These are phyloP conservation scores for Drosophila cardini DNA, from an alignment of 1,140 invertebrate genomes.

Conservation along the genomic window DNA sequence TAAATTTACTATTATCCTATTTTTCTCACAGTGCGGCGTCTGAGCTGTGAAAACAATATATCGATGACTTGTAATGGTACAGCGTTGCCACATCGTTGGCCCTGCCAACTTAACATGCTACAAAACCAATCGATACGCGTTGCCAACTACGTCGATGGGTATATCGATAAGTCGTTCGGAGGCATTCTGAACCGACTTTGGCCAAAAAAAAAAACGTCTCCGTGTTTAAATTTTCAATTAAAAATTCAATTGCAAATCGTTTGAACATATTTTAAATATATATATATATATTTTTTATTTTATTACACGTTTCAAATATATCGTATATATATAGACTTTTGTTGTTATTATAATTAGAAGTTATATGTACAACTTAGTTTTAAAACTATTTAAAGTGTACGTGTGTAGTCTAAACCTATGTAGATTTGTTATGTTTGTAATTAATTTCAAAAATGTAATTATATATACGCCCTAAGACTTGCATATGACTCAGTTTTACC, in stretches of 20 bases:
- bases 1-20: constrained; percentile 15
- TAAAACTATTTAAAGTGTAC: constrained; percentile 69
- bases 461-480: constrained; percentile 46
- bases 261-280: constrained; percentile 79
- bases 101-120: no score
- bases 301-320: constrained; percentile 78
- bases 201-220: no score
- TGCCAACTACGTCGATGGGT: neutral
- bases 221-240: neutral
- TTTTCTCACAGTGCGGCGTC: constrained; percentile 41
- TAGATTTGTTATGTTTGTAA: constrained; percentile 70
- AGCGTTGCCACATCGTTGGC: constrained; percentile 17
- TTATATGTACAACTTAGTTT: constrained; percentile 75
- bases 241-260: constrained; percentile 8
- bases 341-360: constrained; percentile 68
- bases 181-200: no score
- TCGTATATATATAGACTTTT: constrained; percentile 74
- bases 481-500: constrained; percentile 43
- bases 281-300: constrained; percentile 81
- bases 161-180: neutral
- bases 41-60: neutral
- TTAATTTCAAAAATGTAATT: constrained; percentile 71
- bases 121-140: neutral
- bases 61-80: neutral
- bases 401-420: constrained; percentile 65